Evolutionary conservation across 2,888 invertebrate genomes (phyloP), one percentile per base, ranked within the genome.

Genomic region (Byasa hedistus): DNA sequence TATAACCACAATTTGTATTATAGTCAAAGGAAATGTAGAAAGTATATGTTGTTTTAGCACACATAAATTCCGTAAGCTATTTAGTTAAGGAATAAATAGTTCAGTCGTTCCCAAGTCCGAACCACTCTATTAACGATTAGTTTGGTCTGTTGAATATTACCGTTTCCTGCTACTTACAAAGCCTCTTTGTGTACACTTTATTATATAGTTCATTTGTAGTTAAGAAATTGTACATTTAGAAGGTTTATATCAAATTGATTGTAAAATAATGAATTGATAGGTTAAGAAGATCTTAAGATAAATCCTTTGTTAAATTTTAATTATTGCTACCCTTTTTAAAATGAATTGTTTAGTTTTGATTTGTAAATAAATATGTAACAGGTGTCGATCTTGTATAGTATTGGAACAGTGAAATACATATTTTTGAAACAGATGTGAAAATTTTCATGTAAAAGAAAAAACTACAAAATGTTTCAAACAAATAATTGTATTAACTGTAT

Each of bases 91-190:
- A 86, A 89, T 87, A 86, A 85, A 89, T 89, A 86, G 84, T 84
- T 84, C 81, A 82, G 85, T 84, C 84, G 86, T 82, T 85, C 83
- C 86, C 86, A 85, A 85, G 83, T 85, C 79, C 83, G 85, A 82
- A 83, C 83, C 81, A 83, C 87, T 91, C 89, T 87, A 89, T 91
- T 89, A 89, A 82, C 88, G 88, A 90, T 91, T 90, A 90, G 86
- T 86, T 83, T 89, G 90, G 86, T 89, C 89, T 87, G 79, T 78
- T 86, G 86, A 83, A 82, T 82, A 80, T 81, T 79, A 80, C 80
- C 81, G 73, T 72, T 83, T 80, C 84, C 83, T 82, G 80, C 80
- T 77, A 76, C 74, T 77, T 73, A 69, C 55, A 61, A 65, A 23
- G 27, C 56, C 54, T 22, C 52, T n/a, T 19, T 19, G 48, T 48